Evolutionary conservation across 2,888 invertebrate genomes (phyloP).

Genomic region (Podabrus alpinus): DNA sequence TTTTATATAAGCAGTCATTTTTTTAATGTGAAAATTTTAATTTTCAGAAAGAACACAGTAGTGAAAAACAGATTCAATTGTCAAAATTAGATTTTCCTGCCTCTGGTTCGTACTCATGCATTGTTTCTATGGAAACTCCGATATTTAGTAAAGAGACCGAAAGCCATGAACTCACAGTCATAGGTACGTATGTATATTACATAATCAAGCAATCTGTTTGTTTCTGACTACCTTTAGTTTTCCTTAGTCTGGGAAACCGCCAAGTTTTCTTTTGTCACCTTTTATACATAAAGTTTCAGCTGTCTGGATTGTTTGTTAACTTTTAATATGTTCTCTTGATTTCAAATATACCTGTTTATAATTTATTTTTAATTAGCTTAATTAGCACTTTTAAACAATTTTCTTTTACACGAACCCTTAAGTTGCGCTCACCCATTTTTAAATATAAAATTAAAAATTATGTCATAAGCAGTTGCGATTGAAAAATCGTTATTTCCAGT

Average conservation of each 20-base stretch:
- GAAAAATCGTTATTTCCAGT: constrained; percentile 16
- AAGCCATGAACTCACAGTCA: constrained; percentile 76
- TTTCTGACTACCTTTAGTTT: constrained; percentile 5
- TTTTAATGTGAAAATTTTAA: constrained; percentile 22
- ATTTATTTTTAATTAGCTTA: not conserved
- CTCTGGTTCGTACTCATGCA: constrained; percentile 79
- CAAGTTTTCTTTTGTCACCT: constrained; percentile 10
- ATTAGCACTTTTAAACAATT: not conserved
- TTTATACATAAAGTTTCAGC: constrained; percentile 4
- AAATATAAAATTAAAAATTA: constrained; percentile 3
- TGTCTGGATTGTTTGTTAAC: constrained; percentile 4
- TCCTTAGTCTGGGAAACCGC: constrained; percentile 2
- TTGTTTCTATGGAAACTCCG: constrained; percentile 80
- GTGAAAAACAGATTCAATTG: constrained; percentile 71
- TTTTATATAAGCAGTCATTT: not conserved
- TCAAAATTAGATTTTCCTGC: constrained; percentile 77
- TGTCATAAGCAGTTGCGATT: constrained; percentile 14
- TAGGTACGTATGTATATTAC: constrained; percentile 66
- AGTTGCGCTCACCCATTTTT: not conserved
- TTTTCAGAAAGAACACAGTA: constrained; percentile 67
- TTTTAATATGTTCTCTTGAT: not conserved
- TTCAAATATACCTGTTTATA: not conserved
- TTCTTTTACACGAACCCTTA: not conserved
- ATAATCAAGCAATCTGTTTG: constrained; percentile 15
- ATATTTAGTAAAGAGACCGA: constrained; percentile 82